Evolutionary conservation across 2,888 invertebrate species (phyloP), one percentile per base, ranked within the genome.

Genomic region (Catocala sponsa): DNA sequence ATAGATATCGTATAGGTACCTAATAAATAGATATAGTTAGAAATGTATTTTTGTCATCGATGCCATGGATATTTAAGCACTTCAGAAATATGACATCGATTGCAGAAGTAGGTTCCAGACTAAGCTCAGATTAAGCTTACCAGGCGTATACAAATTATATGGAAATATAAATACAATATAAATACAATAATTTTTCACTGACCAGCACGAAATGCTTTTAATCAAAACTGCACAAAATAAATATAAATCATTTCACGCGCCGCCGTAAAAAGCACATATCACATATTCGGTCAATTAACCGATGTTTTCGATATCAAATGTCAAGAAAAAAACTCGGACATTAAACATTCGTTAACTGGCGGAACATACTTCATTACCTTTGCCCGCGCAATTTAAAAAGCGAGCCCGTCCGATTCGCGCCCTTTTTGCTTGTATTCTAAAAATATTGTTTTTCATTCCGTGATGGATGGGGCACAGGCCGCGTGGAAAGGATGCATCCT

Each of bases 391-490:
- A 65, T 70, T 79, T 79, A 81, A 82, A 80, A 73, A 71, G 65
- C 68, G 60, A 64, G 74, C 73, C 72, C 63, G 76, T 68, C 51
- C 57, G 82, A 75, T 83, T 83, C 80, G 83, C 87, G 82, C 80
- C 64, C 65, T 72, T 78, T 78, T 80, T 82, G 77, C 84, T 82
- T 83, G 70, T 84, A 86, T 87, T 85, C 85, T 81, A 69, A 81
- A 83, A 75, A 76, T 70, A 78, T 84, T 70, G 9, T 76, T 72
- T 80, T 81, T 82, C 82, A 81, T 83, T 80, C 75, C 48, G 73
- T 89, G 89, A 89, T 89, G 87, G 89, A 89, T 89, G 86, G 76
- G 70, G 67, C 59, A 68, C 70, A 64, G 57, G 72, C 71, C 61
- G 77, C 75, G 75, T 66, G 79, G 76, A 80, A 81, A 80, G 77